Conservation (phyloP, 2,797 vertebrate genomes). For the Neopelma chrysocephalum region DNA sequence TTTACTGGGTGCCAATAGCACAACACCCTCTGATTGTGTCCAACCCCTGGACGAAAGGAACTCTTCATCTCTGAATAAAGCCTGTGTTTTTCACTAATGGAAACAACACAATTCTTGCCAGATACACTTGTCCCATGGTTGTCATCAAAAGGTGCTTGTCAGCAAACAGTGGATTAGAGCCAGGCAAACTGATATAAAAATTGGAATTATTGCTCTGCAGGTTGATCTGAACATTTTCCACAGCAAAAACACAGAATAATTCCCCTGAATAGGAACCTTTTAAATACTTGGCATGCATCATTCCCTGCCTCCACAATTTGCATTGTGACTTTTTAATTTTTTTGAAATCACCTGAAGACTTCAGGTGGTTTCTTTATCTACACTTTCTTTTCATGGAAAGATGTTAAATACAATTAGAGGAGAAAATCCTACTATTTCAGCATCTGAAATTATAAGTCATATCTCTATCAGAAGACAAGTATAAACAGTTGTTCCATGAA, state of each 20-base stretch:
- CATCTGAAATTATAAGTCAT: not conserved
- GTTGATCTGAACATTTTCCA: not conserved
- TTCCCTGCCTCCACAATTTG: not conserved
- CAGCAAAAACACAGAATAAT: not conserved
- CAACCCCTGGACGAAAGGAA: not conserved
- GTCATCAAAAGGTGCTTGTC: not conserved
- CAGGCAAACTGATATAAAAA: not conserved
- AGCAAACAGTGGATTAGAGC: not conserved
- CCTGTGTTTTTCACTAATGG: rapidly evolving
- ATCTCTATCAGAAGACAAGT: not conserved
- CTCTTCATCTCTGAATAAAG: not conserved
- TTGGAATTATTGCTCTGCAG: not conserved
- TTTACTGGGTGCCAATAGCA: not conserved
- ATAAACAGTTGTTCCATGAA: not conserved
- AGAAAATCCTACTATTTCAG: not conserved
- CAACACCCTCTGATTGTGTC: not conserved
- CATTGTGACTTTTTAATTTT: not conserved
- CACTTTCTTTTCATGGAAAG: not conserved
- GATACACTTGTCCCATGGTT: not conserved
- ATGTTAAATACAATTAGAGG: not conserved
- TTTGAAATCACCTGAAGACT: not conserved
- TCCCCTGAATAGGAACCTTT: not conserved
- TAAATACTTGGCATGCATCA: not conserved
- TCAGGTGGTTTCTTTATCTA: not conserved
- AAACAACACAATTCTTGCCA: not conserved